Conservation (phyloP, 2,797 vertebrate species). For the Typhlichthys eigenmanni region DNA sequence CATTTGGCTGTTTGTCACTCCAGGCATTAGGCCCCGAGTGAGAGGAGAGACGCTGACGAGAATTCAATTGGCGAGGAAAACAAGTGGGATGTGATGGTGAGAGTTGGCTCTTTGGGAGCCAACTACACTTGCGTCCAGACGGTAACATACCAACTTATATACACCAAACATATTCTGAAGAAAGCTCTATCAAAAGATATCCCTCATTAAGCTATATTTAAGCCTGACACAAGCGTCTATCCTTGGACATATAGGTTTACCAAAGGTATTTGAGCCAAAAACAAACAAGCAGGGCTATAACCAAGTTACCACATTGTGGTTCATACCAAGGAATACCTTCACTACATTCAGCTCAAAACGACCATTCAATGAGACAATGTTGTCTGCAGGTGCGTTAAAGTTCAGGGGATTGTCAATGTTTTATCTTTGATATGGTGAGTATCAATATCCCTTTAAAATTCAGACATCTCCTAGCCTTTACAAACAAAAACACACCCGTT, state of each 20-base stretch:
- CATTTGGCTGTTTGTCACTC: slow-evolving; percentile 89
- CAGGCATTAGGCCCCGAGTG: slow-evolving; percentile 85
- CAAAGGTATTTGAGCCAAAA: too few relatives aligned
- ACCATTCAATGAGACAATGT: too few relatives aligned
- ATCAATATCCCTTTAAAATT: too few relatives aligned
- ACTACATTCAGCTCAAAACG: too few relatives aligned
- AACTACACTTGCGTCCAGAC: slow-evolving; percentile 56
- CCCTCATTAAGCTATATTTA: slow-evolving; percentile 44
- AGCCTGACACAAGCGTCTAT: slow-evolving; percentile 16
- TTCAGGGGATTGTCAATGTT: too few relatives aligned
- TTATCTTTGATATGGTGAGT: too few relatives aligned
- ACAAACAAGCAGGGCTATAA: too few relatives aligned
- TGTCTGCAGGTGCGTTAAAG: too few relatives aligned
- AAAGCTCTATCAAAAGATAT: slow-evolving; percentile 17
- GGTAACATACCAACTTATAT: slow-evolving; percentile 34
- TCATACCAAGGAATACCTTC: slow-evolving; percentile 22
- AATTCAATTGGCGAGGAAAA: slow-evolving; percentile 86
- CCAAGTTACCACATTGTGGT: neutral
- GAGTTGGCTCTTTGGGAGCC: slow-evolving; percentile 55
- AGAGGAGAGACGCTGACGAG: slow-evolving; percentile 86
- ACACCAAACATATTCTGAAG: slow-evolving; percentile 23
- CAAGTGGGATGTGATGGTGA: slow-evolving; percentile 63
- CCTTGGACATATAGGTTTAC: too few relatives aligned
- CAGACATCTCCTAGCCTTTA: too few relatives aligned
- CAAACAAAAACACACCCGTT: too few relatives aligned